Base-by-base conservation (phyloP, 2,797 vertebrate genomes). In the Salarias fasciatus region DNA sequence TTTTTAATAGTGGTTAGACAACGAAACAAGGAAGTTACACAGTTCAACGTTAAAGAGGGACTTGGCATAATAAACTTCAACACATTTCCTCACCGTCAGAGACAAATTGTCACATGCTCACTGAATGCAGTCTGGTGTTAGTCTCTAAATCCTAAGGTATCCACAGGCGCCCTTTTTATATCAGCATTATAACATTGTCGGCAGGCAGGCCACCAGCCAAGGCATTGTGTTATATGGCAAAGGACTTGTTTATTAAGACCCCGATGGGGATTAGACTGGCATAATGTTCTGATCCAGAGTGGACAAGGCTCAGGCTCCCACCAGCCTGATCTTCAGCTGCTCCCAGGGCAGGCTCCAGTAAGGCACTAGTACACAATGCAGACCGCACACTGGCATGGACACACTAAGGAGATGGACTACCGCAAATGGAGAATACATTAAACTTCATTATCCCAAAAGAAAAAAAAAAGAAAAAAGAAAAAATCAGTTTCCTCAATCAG, bases 331-430 rank as follows among this genome's bases (percentile, higher is more conserved):
- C 62, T 73, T 74, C 75, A 83, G 74, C 87, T 82, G 86, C 80
- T 88, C 38, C 41, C 75, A 84, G 65, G 72, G 72, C 88, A 88
- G 87, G 85, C 87, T 89, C 89, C 77, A 90, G 78, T 93, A 94
- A 94, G 92, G 93, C 93, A 94, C 92, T 91, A 92, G 82, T 89
- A 91, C 84, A 91, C 79, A 77, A 90, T 83, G 88, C 87, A 89
- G 90, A 89, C 77, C 88, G 82, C 79, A 89, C 84, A 77, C 77
- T 71, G 84, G 80, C 69, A 60, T 64, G 58, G 56, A 79, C 55
- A 67, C 51, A 83, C 63, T 40, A 51, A 76, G 69, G 69, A 80
- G 66, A 64, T 80, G 50, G 48, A 57, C 48, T 48, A 63, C 52
- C 57, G 43, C 48, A 41, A 31, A 60, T 71, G 38, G 67, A 35